Evolutionary conservation across 2,113 vertebrate genomes (phyloP), one percentile per base, ranked within the genome.

Genomic region (Pungitius pungitius): DNA sequence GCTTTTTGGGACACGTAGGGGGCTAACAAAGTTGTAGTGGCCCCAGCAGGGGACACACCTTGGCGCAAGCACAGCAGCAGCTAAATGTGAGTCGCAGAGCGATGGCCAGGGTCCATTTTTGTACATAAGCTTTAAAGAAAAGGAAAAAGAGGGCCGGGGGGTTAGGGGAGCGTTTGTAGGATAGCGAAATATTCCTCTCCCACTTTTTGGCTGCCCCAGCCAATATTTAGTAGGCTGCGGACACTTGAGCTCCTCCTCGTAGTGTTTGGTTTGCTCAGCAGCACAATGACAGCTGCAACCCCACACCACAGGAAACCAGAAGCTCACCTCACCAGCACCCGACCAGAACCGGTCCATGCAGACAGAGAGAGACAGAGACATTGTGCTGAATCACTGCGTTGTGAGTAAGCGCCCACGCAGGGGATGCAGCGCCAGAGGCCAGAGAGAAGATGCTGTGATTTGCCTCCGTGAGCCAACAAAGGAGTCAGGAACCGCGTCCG

Each of bases 341-440:
- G 68, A 85, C 75, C 26, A 35, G 33, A 6, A 35, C 33, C 33
- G 33, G 33, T 5, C 33, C 33, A 40, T 2, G 6, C 11, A 40
- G 39, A 13, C 6, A 40, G 11, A 40, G 39, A 42, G 13, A 42
- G 40, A 43, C 81, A 57, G 82, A 87, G 86, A 78, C 87, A 88
- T 91, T 91, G 78, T 91, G 93, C 92, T 94, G 93, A 92, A 93
- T 93, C 93, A 94, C 91, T 90, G 91, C 87, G 58, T 75, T 81
- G 84, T 69, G 80, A 90, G 80, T 75, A 84, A 83, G 89, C 70
- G 61, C 83, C 66, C 80, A 72, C 68, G 84, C 86, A 85, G 66
- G 67, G 79, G 80, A 74, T 84, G 84, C 84, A 84, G 62, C 15
- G 71, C 88, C 82, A 69, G 74, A 73, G 75, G 77, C 79, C 79